Percentiles rank a stretch among this genome's conserved stretches.
Conservation (phyloP, 2,888 invertebrate species). For the Agrenia bidenticulata region DNA sequence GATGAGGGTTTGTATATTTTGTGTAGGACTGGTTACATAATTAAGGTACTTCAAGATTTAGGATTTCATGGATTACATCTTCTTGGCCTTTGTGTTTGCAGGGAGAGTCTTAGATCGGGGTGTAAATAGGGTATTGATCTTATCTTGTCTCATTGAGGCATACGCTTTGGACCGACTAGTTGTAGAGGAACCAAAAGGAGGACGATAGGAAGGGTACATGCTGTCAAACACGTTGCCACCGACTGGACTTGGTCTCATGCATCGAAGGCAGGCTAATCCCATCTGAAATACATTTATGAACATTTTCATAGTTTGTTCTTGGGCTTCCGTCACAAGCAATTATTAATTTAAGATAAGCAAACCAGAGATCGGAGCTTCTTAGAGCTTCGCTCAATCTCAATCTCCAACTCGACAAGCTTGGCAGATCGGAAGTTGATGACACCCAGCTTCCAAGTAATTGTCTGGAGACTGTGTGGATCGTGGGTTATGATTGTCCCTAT, state of each 20-base stretch:
- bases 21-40: too few species aligned
- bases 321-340: background rate
- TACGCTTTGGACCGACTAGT: too few species aligned
- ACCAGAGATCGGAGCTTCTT: conserved; percentile 44
- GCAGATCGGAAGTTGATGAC: conserved; percentile 24
- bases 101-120: too few species aligned
- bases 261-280: conserved; percentile 43
- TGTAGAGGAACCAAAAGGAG: too few species aligned
- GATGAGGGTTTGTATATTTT: too few species aligned
- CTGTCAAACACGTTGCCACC: too few species aligned
- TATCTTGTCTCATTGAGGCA: too few species aligned
- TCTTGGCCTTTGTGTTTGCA: too few species aligned
- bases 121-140: too few species aligned
- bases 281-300: conserved; percentile 33
- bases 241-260: background rate
- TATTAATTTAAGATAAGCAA: background rate
- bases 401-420: conserved; percentile 22
- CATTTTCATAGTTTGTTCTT: background rate
- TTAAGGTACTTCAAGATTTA: too few species aligned
- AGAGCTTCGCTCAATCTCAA: conserved; percentile 40
- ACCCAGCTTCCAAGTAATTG: conserved; percentile 43
- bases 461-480: conserved; percentile 45
- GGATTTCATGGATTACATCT: too few species aligned
- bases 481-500: conserved; percentile 50
- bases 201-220: too few species aligned